Percentiles rank a stretch among this genome's conserved stretches.
These are phyloP conservation scores for Drosophila trapezifrons DNA, from an alignment of 1,140 invertebrate genomes.

Conservation along the genomic window DNA sequence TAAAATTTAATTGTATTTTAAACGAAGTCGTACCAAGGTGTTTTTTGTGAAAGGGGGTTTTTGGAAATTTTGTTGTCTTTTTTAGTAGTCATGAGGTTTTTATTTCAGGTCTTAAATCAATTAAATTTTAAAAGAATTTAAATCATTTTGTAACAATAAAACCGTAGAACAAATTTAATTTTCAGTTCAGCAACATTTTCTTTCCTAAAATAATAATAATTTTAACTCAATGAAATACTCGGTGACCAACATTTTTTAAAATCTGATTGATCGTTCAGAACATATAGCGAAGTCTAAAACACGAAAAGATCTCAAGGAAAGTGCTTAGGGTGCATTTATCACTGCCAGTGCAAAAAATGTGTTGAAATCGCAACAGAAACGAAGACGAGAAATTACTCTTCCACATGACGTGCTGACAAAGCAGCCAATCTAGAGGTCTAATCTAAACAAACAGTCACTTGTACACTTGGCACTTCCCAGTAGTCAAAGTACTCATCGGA, in stretches of 20 bases:
- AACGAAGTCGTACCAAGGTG: not conserved
- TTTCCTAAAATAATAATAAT: too few relatives aligned
- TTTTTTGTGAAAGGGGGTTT: not conserved
- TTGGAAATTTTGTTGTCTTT: too few relatives aligned
- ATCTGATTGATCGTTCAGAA: slow-evolving; percentile 23
- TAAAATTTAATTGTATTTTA: not conserved
- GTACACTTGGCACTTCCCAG: slow-evolving; percentile 29
- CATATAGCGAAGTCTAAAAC: not conserved
- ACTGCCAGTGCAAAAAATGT: slow-evolving; percentile 20
- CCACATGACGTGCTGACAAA: slow-evolving; percentile 34
- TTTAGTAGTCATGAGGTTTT: not conserved
- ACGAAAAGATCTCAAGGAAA: slow-evolving; percentile 6
- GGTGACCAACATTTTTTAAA: not conserved
- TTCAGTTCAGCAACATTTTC: too few relatives aligned
- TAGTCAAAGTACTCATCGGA: slow-evolving; percentile 1
- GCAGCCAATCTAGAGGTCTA: slow-evolving; percentile 20
- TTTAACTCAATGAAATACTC: too few relatives aligned
- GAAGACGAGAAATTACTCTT: slow-evolving; percentile 33
- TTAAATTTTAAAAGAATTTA: not conserved
- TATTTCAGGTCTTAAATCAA: not conserved
- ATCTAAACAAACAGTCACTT: slow-evolving; percentile 40
- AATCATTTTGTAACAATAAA: too few relatives aligned
- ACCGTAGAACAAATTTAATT: too few relatives aligned
- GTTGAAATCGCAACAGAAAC: slow-evolving; percentile 18
- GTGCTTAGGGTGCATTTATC: slow-evolving; percentile 22